Conservation (phyloP, 2,113 vertebrate species). For the Vulpes lagopus region DNA sequence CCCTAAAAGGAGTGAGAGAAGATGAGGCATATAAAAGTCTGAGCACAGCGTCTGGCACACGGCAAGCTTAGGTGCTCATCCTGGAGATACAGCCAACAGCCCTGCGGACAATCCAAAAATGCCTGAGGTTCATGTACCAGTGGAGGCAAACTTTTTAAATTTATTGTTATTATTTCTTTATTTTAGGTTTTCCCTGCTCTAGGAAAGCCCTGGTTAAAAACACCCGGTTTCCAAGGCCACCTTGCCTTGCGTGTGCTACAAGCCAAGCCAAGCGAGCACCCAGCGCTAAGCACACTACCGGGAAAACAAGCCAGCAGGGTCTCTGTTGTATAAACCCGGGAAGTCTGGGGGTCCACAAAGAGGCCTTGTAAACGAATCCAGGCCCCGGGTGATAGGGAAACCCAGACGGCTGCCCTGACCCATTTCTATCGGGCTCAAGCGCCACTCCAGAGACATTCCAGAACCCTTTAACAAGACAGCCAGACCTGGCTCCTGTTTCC, state of each 20-base stretch:
- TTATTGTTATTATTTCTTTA: neutral
- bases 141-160: rapidly evolving
- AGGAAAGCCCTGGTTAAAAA: neutral
- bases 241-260: rapidly evolving
- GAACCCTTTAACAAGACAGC: neutral
- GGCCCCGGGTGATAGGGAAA: neutral
- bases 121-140: rapidly evolving
- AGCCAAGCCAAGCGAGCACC: neutral
- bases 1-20: neutral
- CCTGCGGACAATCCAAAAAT: rapidly evolving
- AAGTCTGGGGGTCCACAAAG: neutral
- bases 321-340: no score
- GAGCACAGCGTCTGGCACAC: neutral
- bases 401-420: rapidly evolving
- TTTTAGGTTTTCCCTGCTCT: neutral
- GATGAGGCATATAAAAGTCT: neutral
- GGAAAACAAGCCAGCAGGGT: neutral
- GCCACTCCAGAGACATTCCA: neutral
- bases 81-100: neutral
- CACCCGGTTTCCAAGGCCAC: neutral
- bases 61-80: neutral
- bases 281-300: neutral
- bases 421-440: neutral
- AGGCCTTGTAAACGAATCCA: neutral
- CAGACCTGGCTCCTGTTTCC: neutral